phyloP scores from a whole-genome alignment of 2,888 invertebrate species.

The Lepidonotus clava region DNA sequence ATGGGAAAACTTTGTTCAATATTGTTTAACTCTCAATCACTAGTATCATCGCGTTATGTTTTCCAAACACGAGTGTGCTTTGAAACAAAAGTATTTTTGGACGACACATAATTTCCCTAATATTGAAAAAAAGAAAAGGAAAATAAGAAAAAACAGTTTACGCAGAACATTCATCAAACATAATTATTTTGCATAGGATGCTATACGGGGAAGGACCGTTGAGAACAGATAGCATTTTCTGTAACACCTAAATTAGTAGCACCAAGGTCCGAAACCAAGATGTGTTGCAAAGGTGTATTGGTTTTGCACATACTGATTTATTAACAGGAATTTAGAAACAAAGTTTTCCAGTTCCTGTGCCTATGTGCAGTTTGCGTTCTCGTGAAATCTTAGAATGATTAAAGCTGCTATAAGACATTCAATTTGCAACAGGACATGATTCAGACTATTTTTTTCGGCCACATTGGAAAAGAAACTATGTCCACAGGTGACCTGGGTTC shows the following conservation, averaged over 20 bases:
- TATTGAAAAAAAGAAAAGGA: not conserved
- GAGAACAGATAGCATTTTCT: not conserved
- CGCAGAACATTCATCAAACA: not conserved
- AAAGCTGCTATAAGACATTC: not conserved
- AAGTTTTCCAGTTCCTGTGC: not conserved
- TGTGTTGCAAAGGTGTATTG: slow-evolving; percentile 3
- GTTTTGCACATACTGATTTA: not conserved
- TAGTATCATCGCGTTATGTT: too few relatives aligned
- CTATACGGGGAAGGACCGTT: too few relatives aligned
- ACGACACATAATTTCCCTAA: not conserved
- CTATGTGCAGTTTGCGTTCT: not conserved
- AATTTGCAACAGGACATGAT: not conserved
- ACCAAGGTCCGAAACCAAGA: not conserved
- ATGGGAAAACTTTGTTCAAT: too few relatives aligned
- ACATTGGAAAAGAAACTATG: too few relatives aligned
- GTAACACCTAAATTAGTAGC: slow-evolving; percentile 17
- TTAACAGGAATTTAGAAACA: not conserved
- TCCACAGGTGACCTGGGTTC: too few relatives aligned
- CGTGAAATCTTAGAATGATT: not conserved
- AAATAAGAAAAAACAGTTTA: not conserved
- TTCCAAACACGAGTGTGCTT: not conserved
- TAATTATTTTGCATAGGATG: not conserved
- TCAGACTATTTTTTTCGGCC: too few relatives aligned
- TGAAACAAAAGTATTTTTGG: not conserved
- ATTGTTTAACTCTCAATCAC: too few relatives aligned